These are phyloP conservation scores for Scaptomyza caliginosa DNA, from an alignment of 2,888 invertebrate genomes.

Conservation along the genomic window DNA sequence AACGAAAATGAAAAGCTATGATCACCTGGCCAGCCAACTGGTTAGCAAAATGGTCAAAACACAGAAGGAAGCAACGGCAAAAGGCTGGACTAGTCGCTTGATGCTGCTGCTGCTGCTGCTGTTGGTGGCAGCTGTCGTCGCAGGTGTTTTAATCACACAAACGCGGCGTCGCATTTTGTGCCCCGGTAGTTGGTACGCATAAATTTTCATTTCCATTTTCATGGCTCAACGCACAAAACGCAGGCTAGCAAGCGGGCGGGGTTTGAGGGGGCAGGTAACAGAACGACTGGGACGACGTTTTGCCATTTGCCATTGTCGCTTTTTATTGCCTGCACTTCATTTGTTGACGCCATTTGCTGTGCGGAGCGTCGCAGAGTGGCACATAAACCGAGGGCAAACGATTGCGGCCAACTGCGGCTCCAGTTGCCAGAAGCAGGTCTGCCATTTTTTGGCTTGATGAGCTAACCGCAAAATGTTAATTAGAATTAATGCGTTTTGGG, in stretches of 20 bases:
- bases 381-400: conserved; percentile 58
- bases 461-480: conserved; percentile 77
- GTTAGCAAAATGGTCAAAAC: conserved; percentile 14
- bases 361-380: conserved; percentile 6
- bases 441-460: conserved; percentile 55
- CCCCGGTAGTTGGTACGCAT: conserved; percentile 53
- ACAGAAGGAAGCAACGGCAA: neutral
- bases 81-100: conserved; percentile 19
- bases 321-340: conserved; percentile 80
- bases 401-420: conserved; percentile 10
- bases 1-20: conserved; percentile 71
- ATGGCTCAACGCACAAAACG: conserved; percentile 69
- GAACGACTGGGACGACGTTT: conserved; percentile 39
- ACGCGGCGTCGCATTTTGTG: conserved; percentile 59
- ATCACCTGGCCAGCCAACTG: conserved; percentile 51
- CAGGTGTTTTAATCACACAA: conserved; percentile 68
- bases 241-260: conserved; percentile 8
- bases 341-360: conserved; percentile 68
- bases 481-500: conserved; percentile 75
- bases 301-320: conserved; percentile 78
- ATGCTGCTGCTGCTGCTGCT: conserved; percentile 18
- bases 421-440: conserved; percentile 3
- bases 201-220: conserved; percentile 80
- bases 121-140: conserved; percentile 57
- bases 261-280: no score